These are phyloP conservation scores for Cybosia mesomella DNA, from an alignment of 2,888 invertebrate species.

Conservation along the genomic window DNA sequence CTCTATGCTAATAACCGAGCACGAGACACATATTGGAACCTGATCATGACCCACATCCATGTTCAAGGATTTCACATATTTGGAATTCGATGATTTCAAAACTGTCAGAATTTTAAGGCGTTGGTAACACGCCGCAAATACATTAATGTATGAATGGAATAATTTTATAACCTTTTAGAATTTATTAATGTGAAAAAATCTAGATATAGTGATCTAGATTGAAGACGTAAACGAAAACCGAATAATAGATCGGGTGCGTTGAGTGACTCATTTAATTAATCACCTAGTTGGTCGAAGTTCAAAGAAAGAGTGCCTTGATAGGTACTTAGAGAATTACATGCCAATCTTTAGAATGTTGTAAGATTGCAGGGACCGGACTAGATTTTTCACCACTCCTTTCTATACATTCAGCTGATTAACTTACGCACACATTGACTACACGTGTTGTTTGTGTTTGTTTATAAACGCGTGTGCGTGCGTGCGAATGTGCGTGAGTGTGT, in stretches of 20 bases:
- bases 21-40: constrained; percentile 82
- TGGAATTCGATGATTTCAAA: constrained; percentile 85
- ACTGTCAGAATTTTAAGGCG: constrained; percentile 75
- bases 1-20: constrained; percentile 83
- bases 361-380: constrained; percentile 66
- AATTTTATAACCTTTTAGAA: constrained; percentile 42
- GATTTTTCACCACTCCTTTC: constrained; percentile 82
- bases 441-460: constrained; percentile 54
- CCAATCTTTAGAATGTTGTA: constrained; percentile 55
- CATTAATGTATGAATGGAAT: constrained; percentile 60
- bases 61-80: constrained; percentile 87
- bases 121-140: constrained; percentile 68
- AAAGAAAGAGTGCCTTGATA: constrained; percentile 20
- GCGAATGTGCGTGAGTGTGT: constrained; percentile 60
- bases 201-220: constrained; percentile 45
- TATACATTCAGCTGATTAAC: constrained; percentile 59
- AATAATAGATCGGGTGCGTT: constrained; percentile 53
- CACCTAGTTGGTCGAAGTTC: constrained; percentile 42
- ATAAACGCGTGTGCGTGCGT: constrained; percentile 55
- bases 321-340: constrained; percentile 44
- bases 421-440: constrained; percentile 51
- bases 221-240: constrained; percentile 48
- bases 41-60: constrained; percentile 85
- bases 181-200: constrained; percentile 34
- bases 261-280: constrained; percentile 57